Evolutionary conservation across 2,888 invertebrate species (phyloP).

Genomic region (Criorhina ranunculi): DNA sequence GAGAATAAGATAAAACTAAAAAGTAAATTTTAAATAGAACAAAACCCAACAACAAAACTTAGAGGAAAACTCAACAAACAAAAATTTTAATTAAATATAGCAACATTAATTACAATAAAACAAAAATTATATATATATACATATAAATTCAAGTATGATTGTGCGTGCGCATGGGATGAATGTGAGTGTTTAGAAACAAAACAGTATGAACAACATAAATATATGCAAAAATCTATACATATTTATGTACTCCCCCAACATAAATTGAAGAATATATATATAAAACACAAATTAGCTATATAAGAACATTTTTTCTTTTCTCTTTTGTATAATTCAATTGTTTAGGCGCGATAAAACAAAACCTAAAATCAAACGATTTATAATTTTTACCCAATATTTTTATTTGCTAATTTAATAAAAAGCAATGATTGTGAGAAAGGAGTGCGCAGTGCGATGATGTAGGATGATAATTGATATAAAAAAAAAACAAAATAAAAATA

Average conservation of each 20-base stretch:
- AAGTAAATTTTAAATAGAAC: constrained; percentile 15
- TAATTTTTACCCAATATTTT: constrained; percentile 2
- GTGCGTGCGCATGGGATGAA: constrained; percentile 30
- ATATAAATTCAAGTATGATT: constrained; percentile 19
- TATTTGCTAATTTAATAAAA: constrained; percentile 27
- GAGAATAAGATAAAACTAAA: constrained; percentile 38
- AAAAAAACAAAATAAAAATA: constrained; percentile 7
- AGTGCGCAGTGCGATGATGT: constrained; percentile 58
- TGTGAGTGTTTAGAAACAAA: constrained; percentile 41
- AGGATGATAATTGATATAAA: constrained; percentile 22
- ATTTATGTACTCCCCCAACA: constrained; percentile 17
- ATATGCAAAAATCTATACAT: background rate
- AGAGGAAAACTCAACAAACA: constrained; percentile 20
- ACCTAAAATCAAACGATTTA: background rate
- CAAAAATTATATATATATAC: constrained; percentile 35
- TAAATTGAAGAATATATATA: constrained; percentile 12
- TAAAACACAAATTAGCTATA: constrained; percentile 56
- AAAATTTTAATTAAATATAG: constrained; percentile 40
- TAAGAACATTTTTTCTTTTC: constrained; percentile 45
- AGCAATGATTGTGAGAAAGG: constrained; percentile 42
- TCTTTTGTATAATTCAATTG: constrained; percentile 31
- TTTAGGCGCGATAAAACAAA: constrained; percentile 21
- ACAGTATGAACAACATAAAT: constrained; percentile 10
- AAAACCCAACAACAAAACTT: too few species aligned
- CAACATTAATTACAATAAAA: constrained; percentile 38